Evolutionary conservation across 2,888 invertebrate genomes (phyloP), one percentile per base, ranked within the genome.

Genomic region (Stenodera caucasica): DNA sequence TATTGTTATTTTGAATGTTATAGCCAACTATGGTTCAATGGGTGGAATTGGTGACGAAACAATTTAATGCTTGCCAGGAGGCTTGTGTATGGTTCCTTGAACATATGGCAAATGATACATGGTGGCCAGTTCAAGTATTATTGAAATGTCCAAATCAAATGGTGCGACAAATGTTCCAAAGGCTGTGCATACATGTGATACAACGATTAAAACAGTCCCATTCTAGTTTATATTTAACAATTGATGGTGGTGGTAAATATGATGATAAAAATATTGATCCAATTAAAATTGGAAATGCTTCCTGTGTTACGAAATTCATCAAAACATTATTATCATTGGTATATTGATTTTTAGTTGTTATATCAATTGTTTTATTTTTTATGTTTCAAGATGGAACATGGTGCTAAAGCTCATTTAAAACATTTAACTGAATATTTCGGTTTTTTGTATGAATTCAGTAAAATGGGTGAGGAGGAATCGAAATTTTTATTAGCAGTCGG

Each of bases 121-220:
- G 95, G 92, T 97, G 96, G 96, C 95, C 96, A 4, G 91, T 96
- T 75, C 93, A 94, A 83, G 86, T 86, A 67, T 84, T 97, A 77
- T 90, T 97, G 78, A 95, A 95, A 81, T 97, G 97, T 81, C 96
- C 96, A 32, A 96, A 95, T 84, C 96, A 96, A 81, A 95, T 96
- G 90, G 96, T 96, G 61, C 86, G 96, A 68, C 96, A 96, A 83
- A 96, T 97, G 94, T 96, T 96, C 83, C 96, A 96, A 81, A 86
- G 96, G 74, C 86, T 97, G 72, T 92, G 95, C 76, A 93, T 96
- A 80, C 96, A 96, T 80, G 96, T 96, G 65, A 94, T 97, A 81
- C 93, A 93, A 80, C 88, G 94, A 77, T 83, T 96, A 69, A 88
- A 90, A 58, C 82, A 82, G 75, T 82, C 84, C 23, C 88, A 89